These are phyloP conservation scores for Martes martes DNA, from an alignment of 2,113 vertebrate species.

Conservation along the genomic window DNA sequence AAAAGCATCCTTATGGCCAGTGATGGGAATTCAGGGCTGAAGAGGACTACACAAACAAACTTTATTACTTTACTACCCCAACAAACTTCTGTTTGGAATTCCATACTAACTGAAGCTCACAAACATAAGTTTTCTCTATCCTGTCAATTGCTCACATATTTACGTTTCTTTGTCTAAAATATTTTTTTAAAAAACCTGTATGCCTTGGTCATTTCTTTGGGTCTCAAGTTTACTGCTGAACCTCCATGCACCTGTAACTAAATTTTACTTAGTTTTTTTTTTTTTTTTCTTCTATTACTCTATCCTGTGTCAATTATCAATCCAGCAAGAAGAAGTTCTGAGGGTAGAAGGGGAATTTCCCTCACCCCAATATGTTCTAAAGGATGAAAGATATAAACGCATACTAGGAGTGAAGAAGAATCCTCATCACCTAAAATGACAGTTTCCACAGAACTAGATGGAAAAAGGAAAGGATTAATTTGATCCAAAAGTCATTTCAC, in stretches of 20 bases:
- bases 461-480: constrained; percentile 55
- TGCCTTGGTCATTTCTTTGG: neutral
- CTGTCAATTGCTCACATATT: neutral
- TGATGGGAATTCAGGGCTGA: neutral
- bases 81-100: neutral
- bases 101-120: neutral
- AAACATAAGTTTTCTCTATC: neutral
- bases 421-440: constrained; percentile 43
- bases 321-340: neutral
- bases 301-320: neutral
- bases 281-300: neutral
- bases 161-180: neutral
- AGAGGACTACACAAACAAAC: neutral
- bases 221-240: neutral
- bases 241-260: neutral
- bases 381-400: constrained; percentile 29
- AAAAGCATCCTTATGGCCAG: neutral
- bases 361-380: neutral
- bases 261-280: neutral
- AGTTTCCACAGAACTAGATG: neutral
- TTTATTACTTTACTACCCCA: neutral
- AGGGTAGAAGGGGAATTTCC: neutral
- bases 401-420: neutral
- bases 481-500: constrained; percentile 68
- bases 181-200: neutral